These are phyloP conservation scores for Myripristis murdjan DNA, from an alignment of 2,797 vertebrate genomes.

Conservation along the genomic window DNA sequence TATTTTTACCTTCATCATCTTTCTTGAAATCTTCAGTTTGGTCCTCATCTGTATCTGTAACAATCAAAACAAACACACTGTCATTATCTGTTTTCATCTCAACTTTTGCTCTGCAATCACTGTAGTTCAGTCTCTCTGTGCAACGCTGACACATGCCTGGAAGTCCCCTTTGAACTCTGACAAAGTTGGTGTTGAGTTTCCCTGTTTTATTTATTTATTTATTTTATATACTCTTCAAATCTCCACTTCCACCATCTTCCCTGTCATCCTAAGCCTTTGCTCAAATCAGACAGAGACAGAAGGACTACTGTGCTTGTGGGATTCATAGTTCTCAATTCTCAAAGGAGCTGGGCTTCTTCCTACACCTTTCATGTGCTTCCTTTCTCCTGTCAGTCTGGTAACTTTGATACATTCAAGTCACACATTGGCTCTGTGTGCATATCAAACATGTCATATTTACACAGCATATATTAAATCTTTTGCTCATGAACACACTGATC, in stretches of 20 bases:
- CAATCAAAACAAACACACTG: too few relatives aligned
- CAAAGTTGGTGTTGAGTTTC: too few relatives aligned
- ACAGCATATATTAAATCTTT: too few relatives aligned
- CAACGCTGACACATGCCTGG: background rate
- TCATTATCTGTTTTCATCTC: conserved; percentile 6
- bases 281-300: conserved; percentile 18
- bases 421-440: background rate
- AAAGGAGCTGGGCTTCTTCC: background rate
- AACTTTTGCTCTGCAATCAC: conserved; percentile 5
- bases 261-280: conserved; percentile 11
- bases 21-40: background rate
- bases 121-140: conserved; percentile 1
- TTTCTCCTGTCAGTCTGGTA: conserved; percentile 7
- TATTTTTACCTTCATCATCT: too few relatives aligned
- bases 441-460: too few relatives aligned
- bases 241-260: conserved; percentile 3
- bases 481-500: background rate
- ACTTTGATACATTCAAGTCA: background rate
- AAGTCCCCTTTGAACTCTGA: background rate
- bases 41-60: background rate
- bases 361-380: background rate
- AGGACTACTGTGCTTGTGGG: conserved; percentile 6
- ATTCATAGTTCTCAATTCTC: conserved; percentile 13
- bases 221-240: background rate
- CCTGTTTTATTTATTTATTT: background rate